Percentiles rank a stretch among this genome's conserved stretches.
phyloP scores from a whole-genome alignment of 2,113 vertebrate genomes.

The Uria lomvia region DNA sequence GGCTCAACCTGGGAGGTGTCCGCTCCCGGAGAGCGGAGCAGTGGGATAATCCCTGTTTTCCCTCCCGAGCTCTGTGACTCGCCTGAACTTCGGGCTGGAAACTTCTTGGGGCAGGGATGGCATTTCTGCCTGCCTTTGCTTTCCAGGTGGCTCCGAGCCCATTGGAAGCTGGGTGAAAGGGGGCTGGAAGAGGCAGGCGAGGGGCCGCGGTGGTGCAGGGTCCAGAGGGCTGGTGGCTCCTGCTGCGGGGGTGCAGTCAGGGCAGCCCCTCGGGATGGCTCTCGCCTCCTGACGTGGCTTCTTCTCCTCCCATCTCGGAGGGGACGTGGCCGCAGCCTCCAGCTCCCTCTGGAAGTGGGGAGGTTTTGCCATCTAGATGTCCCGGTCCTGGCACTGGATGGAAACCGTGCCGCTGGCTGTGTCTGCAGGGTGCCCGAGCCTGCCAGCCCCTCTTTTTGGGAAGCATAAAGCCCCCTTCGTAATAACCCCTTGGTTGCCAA shows the following conservation, averaged over 20 bases:
- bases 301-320: neutral
- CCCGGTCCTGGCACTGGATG: neutral
- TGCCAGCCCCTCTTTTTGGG: neutral
- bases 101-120: neutral
- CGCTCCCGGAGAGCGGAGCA: neutral
- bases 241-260: neutral
- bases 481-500: neutral
- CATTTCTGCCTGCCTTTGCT: neutral
- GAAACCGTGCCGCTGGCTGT: neutral
- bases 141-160: neutral
- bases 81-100: neutral
- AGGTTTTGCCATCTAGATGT: neutral
- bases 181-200: neutral
- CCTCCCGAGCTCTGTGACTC: neutral
- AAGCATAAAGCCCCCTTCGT: neutral
- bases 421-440: neutral
- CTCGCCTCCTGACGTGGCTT: slow-evolving; percentile 22
- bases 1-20: neutral
- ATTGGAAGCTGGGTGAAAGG: neutral
- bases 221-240: neutral
- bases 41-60: neutral
- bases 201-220: neutral
- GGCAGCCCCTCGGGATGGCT: neutral
- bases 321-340: neutral
- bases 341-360: neutral